Conservation (phyloP, 2,888 invertebrate genomes). For the Lathronympha strigana region DNA sequence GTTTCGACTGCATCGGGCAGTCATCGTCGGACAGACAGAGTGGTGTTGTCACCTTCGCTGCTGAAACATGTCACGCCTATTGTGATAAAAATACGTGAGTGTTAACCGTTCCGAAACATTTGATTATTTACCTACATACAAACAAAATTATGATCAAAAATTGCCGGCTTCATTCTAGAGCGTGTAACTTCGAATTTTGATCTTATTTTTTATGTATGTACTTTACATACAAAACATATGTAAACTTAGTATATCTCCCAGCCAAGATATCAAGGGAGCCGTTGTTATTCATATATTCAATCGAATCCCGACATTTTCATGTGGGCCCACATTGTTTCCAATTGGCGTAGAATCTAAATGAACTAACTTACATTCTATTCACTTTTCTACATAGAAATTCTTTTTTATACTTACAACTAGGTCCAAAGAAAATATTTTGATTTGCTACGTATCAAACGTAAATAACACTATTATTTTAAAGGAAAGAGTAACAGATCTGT, state of each 20-base stretch:
- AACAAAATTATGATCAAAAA: too few species aligned
- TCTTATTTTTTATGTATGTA: neutral
- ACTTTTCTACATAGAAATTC: neutral
- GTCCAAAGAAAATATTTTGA: neutral
- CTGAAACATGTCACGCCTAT: too few species aligned
- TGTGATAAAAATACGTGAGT: too few species aligned
- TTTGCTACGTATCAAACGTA: neutral
- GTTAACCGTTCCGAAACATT: too few species aligned
- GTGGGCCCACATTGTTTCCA: conserved; percentile 9
- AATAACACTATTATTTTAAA: neutral
- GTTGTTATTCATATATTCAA: conserved; percentile 16
- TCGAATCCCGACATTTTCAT: neutral
- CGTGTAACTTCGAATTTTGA: neutral
- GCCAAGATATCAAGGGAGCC: conserved; percentile 9
- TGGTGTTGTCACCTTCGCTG: too few species aligned
- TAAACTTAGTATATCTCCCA: neutral
- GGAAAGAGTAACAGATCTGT: too few species aligned
- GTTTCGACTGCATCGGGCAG: too few species aligned
- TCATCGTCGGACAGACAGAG: too few species aligned
- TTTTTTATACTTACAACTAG: neutral
- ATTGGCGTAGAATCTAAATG: neutral
- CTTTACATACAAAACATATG: too few species aligned
- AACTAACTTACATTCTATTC: neutral
- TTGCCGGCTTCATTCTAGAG: too few species aligned
- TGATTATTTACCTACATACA: too few species aligned